Conservation (phyloP, 2,888 invertebrate genomes). For the Hemaris fuciformis region DNA sequence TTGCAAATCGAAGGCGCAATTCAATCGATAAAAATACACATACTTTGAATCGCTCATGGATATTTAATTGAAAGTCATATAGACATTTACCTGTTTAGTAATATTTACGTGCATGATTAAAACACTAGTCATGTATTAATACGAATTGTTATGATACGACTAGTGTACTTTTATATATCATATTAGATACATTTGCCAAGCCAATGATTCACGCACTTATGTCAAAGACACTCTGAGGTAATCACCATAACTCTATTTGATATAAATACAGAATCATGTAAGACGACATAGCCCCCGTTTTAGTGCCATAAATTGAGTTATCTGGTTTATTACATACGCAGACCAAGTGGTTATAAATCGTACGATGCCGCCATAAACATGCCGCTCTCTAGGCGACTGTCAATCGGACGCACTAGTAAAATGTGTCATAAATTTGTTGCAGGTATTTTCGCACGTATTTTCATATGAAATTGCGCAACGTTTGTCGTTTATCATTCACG, state of each 20-base stretch:
- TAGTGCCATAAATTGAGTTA: constrained; percentile 63
- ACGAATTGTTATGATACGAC: too few relatives aligned
- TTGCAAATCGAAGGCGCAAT: too few relatives aligned
- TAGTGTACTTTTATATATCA: too few relatives aligned
- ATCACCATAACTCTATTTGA: constrained; percentile 54
- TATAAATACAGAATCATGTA: constrained; percentile 49
- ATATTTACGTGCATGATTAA: too few relatives aligned
- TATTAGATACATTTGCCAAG: background rate
- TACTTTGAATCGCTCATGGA: too few relatives aligned
- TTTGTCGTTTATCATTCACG: constrained; percentile 56
- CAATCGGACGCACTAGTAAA: constrained; percentile 50
- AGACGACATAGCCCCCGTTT: constrained; percentile 48
- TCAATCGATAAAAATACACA: too few relatives aligned
- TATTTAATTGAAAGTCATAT: too few relatives aligned
- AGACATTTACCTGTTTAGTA: too few relatives aligned
- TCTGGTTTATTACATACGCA: constrained; percentile 62
- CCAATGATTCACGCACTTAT: background rate
- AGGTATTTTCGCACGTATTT: constrained; percentile 51
- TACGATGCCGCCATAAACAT: constrained; percentile 49
- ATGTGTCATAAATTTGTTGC: constrained; percentile 46
- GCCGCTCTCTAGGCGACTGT: constrained; percentile 55
- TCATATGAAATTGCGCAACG: constrained; percentile 51
- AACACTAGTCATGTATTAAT: too few relatives aligned
- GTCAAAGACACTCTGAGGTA: constrained; percentile 38
- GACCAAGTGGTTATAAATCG: constrained; percentile 57